Percentiles rank a stretch among this genome's conserved stretches.
Evolutionary conservation across 2,888 invertebrate genomes (phyloP).

Genomic region (Atherix ibis): DNA sequence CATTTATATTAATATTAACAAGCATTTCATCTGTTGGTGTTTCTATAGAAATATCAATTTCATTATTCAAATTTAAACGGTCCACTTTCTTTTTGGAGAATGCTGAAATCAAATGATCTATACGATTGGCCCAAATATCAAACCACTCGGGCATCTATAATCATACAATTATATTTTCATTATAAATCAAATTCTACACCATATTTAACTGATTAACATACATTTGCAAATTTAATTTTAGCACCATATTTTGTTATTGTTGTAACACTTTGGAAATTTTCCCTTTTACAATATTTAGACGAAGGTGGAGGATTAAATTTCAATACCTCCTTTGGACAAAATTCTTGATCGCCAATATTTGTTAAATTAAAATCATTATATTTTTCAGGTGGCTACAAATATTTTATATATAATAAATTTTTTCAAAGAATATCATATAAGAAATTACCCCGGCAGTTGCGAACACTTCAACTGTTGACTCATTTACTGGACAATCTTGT

Average conservation of each 20-base stretch:
- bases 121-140: slow-evolving; percentile 25
- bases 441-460: slow-evolving; percentile 27
- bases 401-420: slow-evolving; percentile 1
- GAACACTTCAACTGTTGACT: slow-evolving; percentile 23
- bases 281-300: slow-evolving; percentile 28
- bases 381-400: slow-evolving; percentile 24
- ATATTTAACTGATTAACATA: slow-evolving; percentile 12
- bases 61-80: slow-evolving; percentile 23
- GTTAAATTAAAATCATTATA: slow-evolving; percentile 15
- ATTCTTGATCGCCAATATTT: slow-evolving; percentile 17
- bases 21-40: slow-evolving; percentile 26
- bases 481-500: slow-evolving; percentile 21
- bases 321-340: slow-evolving; percentile 29
- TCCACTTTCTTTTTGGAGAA: slow-evolving; percentile 25
- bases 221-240: slow-evolving; percentile 27
- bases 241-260: slow-evolving; percentile 28
- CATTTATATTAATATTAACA: slow-evolving; percentile 25
- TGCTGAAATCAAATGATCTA: slow-evolving; percentile 29
- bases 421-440: not conserved
- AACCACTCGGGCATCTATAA: slow-evolving; percentile 30
- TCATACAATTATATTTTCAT: not conserved
- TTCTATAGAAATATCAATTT: slow-evolving; percentile 24
- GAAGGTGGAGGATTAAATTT: slow-evolving; percentile 31
- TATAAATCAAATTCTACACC: not conserved
- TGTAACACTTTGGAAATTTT: slow-evolving; percentile 29